A percentile compares a stretch with the other conserved stretches of the same genome.
Conservation (phyloP, 1,140 invertebrate species). For the Drosophila burlai region DNA sequence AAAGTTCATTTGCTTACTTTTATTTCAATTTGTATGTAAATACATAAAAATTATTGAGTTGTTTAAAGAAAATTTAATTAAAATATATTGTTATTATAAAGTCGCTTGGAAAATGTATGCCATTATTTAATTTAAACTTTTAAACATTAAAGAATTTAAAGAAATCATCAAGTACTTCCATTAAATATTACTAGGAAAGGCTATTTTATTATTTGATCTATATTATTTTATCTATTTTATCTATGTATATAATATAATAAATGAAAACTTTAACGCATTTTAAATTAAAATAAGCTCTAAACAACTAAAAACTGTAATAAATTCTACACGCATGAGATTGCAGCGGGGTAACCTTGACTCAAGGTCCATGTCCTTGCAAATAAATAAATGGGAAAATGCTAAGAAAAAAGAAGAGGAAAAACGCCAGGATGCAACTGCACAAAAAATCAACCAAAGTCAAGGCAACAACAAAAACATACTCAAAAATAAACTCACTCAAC, state of each 20-base stretch:
- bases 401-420: not conserved
- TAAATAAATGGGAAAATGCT: constrained; percentile 20
- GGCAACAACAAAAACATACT: not conserved
- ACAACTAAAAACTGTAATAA: not conserved
- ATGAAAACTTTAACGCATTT: too few relatives aligned
- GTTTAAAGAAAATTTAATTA: too few relatives aligned
- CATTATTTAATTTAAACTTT: too few relatives aligned
- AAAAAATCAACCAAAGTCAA: not conserved
- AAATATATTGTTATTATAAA: too few relatives aligned
- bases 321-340: constrained; percentile 3
- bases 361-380: constrained; percentile 47
- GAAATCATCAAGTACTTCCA: not conserved
- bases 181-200: not conserved
- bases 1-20: too few relatives aligned
- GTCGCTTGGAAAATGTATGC: too few relatives aligned
- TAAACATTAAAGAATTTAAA: too few relatives aligned
- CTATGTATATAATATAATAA: too few relatives aligned
- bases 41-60: too few relatives aligned
- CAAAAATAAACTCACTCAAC: constrained; percentile 34
- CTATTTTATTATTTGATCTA: too few relatives aligned
- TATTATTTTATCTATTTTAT: too few relatives aligned
- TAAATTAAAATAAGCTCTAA: not conserved
- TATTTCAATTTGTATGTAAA: too few relatives aligned
- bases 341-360: constrained; percentile 33
- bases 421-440: constrained; percentile 28